Base-by-base conservation (phyloP, 2,113 vertebrate genomes). In the Eptesicus fuscus region DNA sequence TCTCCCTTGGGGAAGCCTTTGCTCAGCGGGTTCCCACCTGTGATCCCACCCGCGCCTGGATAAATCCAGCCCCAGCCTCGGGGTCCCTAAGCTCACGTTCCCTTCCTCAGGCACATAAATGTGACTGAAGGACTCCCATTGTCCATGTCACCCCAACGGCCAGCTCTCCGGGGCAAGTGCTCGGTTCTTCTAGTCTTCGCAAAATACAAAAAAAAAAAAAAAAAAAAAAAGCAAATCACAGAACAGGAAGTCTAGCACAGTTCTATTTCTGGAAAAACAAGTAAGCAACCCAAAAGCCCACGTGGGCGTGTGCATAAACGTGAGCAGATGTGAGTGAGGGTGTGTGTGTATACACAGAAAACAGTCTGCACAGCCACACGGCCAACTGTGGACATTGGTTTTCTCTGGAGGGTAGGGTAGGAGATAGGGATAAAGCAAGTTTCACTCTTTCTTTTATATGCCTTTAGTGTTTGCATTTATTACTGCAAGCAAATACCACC, bases 251-350 rank as follows among this genome's bases (percentile, higher is more conserved):
- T 80, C 28, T 47, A 70, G 23, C 25, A 59, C 28, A 10, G 61
- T 69, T 23, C 7, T 59, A 23, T 89, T 44, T 96, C 85, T 83
- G 14, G n/a, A 85, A 88, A 85, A 92, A 76, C 17, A 88, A 92
- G 22, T 9, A 84, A 88, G 37, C 16, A 44, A 94, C 83, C 42
- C 51, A 56, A 63, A 70, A 69, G 20, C 7, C 35, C 10, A 7
- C 3, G 5, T 9, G 49, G 16, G 32, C 32, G 4, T 42, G 17
- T 11, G 2, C 56, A 37, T 17, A 22, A 8, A 32, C 30, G 28
- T 35, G 30, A 30, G 22, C 6, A n/a, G 30, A 11, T 4, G 7
- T 14, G 1, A 65, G 16, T 70, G 82, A 49, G 59, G 10, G 23
- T 16, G 11, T 35, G 0, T 37, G 14, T 8, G 42, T 2, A 4